Evolutionary conservation across 2,888 invertebrate species (phyloP).

Genomic region (Entomobrya multifasciata): DNA sequence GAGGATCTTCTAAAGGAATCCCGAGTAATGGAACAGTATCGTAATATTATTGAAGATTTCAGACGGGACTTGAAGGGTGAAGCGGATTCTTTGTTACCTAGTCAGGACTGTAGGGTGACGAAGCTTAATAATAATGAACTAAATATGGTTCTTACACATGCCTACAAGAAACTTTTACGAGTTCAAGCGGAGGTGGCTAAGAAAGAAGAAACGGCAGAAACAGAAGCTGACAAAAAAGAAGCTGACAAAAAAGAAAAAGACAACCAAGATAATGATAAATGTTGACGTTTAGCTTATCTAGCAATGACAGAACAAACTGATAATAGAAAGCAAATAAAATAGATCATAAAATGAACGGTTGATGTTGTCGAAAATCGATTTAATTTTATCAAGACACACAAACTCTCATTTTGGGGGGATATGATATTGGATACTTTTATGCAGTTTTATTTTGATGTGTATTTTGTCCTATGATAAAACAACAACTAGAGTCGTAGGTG

Average conservation of each 20-base stretch:
- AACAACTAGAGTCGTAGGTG: no score
- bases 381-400: no score
- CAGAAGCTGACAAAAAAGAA: no score
- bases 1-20: conserved; percentile 76
- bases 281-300: not conserved
- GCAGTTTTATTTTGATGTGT: no score
- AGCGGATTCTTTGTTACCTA: conserved; percentile 73
- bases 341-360: not conserved
- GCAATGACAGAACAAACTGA: not conserved
- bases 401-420: no score
- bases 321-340: not conserved
- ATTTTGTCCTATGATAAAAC: no score
- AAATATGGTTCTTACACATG: conserved; percentile 78
- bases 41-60: conserved; percentile 76
- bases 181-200: not conserved
- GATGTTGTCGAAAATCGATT: not conserved
- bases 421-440: no score
- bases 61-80: conserved; percentile 78
- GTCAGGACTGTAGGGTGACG: conserved; percentile 72
- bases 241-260: not conserved
- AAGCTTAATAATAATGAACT: conserved; percentile 76
- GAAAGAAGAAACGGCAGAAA: no score
- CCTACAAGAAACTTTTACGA: conserved; percentile 78
- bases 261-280: not conserved
- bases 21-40: conserved; percentile 76